These are phyloP conservation scores for Monochamus saltuarius DNA, from an alignment of 1,140 invertebrate genomes.

Conservation along the genomic window DNA sequence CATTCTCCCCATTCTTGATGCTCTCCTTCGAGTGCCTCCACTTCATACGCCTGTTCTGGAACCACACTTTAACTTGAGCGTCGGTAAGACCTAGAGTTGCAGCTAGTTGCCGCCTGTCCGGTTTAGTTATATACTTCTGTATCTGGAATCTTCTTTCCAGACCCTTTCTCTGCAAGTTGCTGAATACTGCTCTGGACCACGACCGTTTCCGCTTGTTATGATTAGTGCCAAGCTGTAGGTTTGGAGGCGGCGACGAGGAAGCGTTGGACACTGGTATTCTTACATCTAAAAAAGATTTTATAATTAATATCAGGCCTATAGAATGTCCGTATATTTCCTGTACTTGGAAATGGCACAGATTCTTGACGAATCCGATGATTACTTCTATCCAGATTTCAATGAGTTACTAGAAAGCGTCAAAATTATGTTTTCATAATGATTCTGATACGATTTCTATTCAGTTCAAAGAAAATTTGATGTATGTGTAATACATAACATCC, in stretches of 20 bases:
- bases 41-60: conserved; percentile 92
- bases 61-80: conserved; percentile 86
- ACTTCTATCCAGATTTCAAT: too few relatives aligned
- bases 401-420: too few relatives aligned
- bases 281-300: conserved; percentile 30
- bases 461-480: too few relatives aligned
- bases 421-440: too few relatives aligned
- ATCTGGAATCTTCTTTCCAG: conserved; percentile 86
- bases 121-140: conserved; percentile 96
- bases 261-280: conserved; percentile 34
- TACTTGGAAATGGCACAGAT: too few relatives aligned
- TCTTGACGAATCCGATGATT: too few relatives aligned
- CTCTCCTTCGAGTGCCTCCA: conserved; percentile 82
- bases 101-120: conserved; percentile 85
- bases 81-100: conserved; percentile 89
- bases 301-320: too few relatives aligned
- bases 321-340: too few relatives aligned
- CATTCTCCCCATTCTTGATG: conserved; percentile 36
- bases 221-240: conserved; percentile 16
- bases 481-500: too few relatives aligned
- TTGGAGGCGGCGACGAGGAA: conserved; percentile 27
- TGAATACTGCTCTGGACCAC: conserved; percentile 94
- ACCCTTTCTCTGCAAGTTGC: conserved; percentile 86
- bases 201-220: conserved; percentile 76
- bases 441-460: too few relatives aligned